Percentiles rank a stretch among this genome's conserved stretches.
These are phyloP conservation scores for Gymnogyps californianus DNA, from an alignment of 2,113 vertebrate species.

Conservation along the genomic window DNA sequence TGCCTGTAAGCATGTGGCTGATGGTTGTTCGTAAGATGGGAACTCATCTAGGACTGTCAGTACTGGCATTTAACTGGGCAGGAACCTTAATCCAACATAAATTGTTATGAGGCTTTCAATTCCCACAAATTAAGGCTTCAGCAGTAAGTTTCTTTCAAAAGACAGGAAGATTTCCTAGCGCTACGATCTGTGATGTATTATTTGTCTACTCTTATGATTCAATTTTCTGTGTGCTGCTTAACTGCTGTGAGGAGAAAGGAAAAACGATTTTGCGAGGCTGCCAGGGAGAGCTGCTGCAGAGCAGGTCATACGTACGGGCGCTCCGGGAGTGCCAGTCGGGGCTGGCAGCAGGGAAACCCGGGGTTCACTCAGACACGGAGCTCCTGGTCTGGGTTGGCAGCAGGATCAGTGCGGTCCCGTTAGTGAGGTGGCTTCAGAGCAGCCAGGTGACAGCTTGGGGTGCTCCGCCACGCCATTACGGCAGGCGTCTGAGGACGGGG, in stretches of 20 bases:
- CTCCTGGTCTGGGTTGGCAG: background rate
- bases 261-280: fast-evolving
- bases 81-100: constrained; percentile 36
- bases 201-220: constrained; percentile 35
- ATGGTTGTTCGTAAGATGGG: background rate
- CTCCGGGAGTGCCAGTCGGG: fast-evolving
- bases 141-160: constrained; percentile 18
- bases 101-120: constrained; percentile 49
- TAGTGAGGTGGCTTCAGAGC: background rate
- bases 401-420: fast-evolving
- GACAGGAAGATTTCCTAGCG: background rate
- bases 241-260: background rate
- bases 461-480: background rate
- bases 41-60: constrained; percentile 10
- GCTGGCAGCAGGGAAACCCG: fast-evolving
- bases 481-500: fast-evolving
- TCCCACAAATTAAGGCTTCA: constrained; percentile 48
- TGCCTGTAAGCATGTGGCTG: background rate
- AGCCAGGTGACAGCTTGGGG: background rate
- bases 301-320: fast-evolving
- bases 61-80: constrained; percentile 28
- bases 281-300: background rate
- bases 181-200: background rate
- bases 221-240: constrained; percentile 29
- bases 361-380: fast-evolving